Evolutionary conservation across 1,140 invertebrate genomes (phyloP).

Genomic region (Drusus annulatus): DNA sequence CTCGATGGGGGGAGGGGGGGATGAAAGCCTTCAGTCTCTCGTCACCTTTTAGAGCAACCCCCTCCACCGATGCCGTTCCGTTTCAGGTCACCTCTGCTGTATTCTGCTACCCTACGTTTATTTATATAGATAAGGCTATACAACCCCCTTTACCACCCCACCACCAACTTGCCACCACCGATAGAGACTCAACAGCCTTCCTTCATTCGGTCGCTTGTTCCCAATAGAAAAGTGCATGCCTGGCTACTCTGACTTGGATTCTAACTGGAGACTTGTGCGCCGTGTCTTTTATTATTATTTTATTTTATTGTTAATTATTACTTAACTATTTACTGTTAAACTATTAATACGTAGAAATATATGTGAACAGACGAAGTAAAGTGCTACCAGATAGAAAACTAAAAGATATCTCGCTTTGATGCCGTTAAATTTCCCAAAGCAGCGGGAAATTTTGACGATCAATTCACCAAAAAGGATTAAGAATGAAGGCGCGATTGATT

Average conservation of each 20-base stretch:
- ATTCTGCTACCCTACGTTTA: too few relatives aligned
- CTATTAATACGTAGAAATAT: too few relatives aligned
- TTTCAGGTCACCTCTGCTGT: slow-evolving; percentile 12
- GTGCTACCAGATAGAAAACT: too few relatives aligned
- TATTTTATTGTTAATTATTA: background rate
- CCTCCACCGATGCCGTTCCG: background rate
- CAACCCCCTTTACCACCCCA: slow-evolving; percentile 7
- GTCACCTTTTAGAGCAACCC: slow-evolving; percentile 42
- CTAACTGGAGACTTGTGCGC: slow-evolving; percentile 3
- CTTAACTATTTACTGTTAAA: too few relatives aligned
- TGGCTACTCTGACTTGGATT: slow-evolving; percentile 42
- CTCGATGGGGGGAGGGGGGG: slow-evolving; percentile 29
- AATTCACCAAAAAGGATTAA: too few relatives aligned
- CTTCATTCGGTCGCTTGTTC: slow-evolving; percentile 36
- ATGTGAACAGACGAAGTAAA: too few relatives aligned
- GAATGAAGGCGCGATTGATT: too few relatives aligned
- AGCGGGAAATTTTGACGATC: too few relatives aligned
- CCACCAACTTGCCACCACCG: background rate
- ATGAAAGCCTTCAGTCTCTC: slow-evolving; percentile 55
- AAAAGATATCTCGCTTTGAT: too few relatives aligned
- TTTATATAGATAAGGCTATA: too few relatives aligned
- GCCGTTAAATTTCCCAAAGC: too few relatives aligned
- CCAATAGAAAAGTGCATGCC: slow-evolving; percentile 54
- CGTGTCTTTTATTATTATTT: background rate
- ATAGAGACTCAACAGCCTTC: slow-evolving; percentile 24